These are phyloP conservation scores for Zygaena filipendulae DNA, from an alignment of 2,888 invertebrate species.

Conservation along the genomic window DNA sequence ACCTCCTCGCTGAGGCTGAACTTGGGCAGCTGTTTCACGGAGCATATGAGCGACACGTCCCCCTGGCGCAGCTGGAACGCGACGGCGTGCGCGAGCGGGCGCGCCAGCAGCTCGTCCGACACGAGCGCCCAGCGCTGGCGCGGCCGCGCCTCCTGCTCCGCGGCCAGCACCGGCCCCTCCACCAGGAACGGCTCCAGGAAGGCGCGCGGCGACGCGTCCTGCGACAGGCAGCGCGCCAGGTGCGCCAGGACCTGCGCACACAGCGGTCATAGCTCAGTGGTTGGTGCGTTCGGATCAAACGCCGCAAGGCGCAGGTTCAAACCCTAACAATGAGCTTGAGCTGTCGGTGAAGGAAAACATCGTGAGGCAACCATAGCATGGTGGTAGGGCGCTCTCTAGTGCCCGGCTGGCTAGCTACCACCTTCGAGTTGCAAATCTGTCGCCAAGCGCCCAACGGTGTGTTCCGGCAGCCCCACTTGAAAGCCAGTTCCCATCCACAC, in stretches of 20 bases:
- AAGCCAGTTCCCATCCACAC: too few relatives aligned
- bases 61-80: slow-evolving; percentile 94
- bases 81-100: slow-evolving; percentile 84
- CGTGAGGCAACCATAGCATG: too few relatives aligned
- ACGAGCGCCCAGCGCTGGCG: slow-evolving; percentile 97
- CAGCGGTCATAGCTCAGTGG: too few relatives aligned
- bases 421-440: too few relatives aligned
- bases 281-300: too few relatives aligned
- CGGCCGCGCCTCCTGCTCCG: slow-evolving; percentile 82
- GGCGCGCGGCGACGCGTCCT: slow-evolving; percentile 93
- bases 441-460: too few relatives aligned
- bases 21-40: slow-evolving; percentile 88
- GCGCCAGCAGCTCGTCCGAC: slow-evolving; percentile 90
- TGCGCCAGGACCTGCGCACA: slow-evolving; percentile 83
- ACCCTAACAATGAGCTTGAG: too few relatives aligned
- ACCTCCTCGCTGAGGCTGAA: slow-evolving; percentile 96
- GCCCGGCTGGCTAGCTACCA: too few relatives aligned
- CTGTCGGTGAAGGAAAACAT: too few relatives aligned
- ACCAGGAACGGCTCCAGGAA: slow-evolving; percentile 95
- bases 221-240: slow-evolving; percentile 89
- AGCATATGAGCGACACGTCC: slow-evolving; percentile 91
- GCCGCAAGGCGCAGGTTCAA: too few relatives aligned
- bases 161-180: slow-evolving; percentile 85
- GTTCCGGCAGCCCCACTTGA: too few relatives aligned
- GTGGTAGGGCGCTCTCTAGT: too few relatives aligned